Percentiles rank a stretch among this genome's conserved stretches.
These are phyloP conservation scores for Pithys albifrons DNA, from an alignment of 2,113 vertebrate genomes.

Conservation along the genomic window DNA sequence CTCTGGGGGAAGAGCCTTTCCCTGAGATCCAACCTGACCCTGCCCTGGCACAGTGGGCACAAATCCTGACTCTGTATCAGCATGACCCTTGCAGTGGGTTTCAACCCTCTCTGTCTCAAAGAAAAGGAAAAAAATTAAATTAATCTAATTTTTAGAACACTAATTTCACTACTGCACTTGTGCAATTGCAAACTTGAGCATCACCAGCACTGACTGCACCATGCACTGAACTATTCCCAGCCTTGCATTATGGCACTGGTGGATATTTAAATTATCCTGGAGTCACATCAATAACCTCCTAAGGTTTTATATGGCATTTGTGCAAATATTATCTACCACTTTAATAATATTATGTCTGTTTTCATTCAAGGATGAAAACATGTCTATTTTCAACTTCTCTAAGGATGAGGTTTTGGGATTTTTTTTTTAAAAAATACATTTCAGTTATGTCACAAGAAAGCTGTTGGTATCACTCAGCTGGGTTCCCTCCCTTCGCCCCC, in stretches of 20 bases:
- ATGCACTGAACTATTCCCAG: not conserved
- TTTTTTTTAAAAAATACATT: not conserved
- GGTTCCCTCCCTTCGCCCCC: not conserved
- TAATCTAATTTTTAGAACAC: not conserved
- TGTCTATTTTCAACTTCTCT: not conserved
- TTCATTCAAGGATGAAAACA: not conserved
- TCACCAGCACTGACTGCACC: not conserved
- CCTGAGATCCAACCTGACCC: not conserved
- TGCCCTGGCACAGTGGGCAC: fast-evolving
- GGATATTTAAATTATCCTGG: conserved; percentile 9
- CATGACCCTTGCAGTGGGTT: not conserved
- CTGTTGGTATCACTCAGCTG: not conserved
- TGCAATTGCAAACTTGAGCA: conserved; percentile 11
- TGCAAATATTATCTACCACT: conserved; percentile 39
- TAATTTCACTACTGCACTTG: not conserved
- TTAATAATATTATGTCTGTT: conserved; percentile 32
- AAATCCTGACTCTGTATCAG: not conserved
- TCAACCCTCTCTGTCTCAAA: not conserved
- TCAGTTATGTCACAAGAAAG: conserved; percentile 5
- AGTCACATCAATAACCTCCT: not conserved
- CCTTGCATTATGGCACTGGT: not conserved
- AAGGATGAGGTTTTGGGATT: not conserved
- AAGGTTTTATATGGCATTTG: not conserved
- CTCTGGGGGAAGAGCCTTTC: not conserved
- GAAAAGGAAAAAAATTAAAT: not conserved